These are phyloP conservation scores for Macroteleia sp. DNA, from an alignment of 2,888 invertebrate species.

Conservation along the genomic window DNA sequence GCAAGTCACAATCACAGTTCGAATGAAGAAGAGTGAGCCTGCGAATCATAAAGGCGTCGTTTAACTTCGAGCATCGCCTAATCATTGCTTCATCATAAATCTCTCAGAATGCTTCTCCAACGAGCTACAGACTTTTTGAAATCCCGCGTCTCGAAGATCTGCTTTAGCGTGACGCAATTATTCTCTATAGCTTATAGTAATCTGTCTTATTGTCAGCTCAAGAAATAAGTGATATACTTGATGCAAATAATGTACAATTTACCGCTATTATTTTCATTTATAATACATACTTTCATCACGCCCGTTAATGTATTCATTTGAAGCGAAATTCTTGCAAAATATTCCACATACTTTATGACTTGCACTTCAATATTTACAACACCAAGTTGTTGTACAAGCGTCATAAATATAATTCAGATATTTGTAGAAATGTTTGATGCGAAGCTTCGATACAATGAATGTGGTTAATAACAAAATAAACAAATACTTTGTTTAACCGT, in stretches of 20 bases:
- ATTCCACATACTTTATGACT: conserved; percentile 3
- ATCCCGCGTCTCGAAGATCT: conserved; percentile 53
- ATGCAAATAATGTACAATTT: conserved; percentile 56
- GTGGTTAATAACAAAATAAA: conserved; percentile 18
- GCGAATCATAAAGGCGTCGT: conserved; percentile 79
- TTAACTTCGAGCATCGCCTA: conserved; percentile 80
- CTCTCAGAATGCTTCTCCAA: conserved; percentile 72
- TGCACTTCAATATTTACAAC: conserved; percentile 10
- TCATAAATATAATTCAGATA: no score
- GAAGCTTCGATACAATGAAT: no score
- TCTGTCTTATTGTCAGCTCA: conserved; percentile 59
- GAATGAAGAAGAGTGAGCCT: conserved; percentile 62
- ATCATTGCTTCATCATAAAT: conserved; percentile 82
- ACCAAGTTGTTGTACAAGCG: no score
- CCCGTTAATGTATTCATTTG: conserved; percentile 21
- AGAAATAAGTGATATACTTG: conserved; percentile 55
- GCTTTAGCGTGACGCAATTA: conserved; percentile 60
- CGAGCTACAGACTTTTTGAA: conserved; percentile 56
- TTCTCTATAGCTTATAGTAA: conserved; percentile 58
- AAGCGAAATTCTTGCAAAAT: conserved; percentile 24
- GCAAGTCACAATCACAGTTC: conserved; percentile 64
- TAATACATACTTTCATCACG: conserved; percentile 21
- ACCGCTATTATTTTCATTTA: conserved; percentile 37
- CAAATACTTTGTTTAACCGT: conserved; percentile 5
- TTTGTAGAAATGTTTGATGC: no score